phyloP scores from a whole-genome alignment of 2,888 invertebrate species.

The Taphrorychus bicolor region DNA sequence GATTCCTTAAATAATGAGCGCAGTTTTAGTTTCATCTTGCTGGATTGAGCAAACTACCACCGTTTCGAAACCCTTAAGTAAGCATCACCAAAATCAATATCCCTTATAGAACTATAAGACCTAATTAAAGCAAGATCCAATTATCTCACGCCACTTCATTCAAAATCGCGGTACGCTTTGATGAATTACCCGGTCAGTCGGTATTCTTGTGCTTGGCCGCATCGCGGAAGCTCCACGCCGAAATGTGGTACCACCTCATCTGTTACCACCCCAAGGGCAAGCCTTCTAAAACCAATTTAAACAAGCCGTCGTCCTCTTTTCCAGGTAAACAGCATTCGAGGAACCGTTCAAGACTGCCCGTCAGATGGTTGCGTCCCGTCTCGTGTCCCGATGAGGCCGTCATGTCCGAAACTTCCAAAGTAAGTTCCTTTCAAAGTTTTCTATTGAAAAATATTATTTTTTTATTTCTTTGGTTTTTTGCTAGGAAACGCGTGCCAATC shows the following conservation, averaged over 20 bases:
- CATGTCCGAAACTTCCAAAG: slow-evolving; percentile 52
- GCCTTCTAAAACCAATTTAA: neutral
- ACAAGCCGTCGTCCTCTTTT: slow-evolving; percentile 1
- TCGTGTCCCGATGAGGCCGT: slow-evolving; percentile 44
- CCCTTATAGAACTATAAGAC: too few relatives aligned
- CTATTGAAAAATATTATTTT: too few relatives aligned
- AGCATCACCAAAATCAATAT: too few relatives aligned
- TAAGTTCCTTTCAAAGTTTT: too few relatives aligned
- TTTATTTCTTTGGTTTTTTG: neutral
- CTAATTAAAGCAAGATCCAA: too few relatives aligned
- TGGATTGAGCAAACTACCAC: too few relatives aligned
- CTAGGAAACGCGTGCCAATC: slow-evolving; percentile 65
- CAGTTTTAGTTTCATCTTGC: too few relatives aligned
- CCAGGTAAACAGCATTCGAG: slow-evolving; percentile 32
- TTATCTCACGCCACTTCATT: neutral
- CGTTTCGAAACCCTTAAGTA: too few relatives aligned
- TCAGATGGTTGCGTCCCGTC: slow-evolving; percentile 49
- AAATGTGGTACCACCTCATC: neutral
- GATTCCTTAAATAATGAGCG: neutral
- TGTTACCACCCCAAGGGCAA: neutral
- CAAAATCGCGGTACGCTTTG: slow-evolving; percentile 5
- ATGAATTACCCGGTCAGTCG: slow-evolving; percentile 18
- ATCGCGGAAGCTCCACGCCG: neutral
- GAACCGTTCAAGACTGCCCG: slow-evolving; percentile 45
- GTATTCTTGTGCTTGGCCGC: neutral